These are phyloP conservation scores for Rhagoletis pomonella DNA, from an alignment of 1,140 invertebrate species.

Conservation along the genomic window DNA sequence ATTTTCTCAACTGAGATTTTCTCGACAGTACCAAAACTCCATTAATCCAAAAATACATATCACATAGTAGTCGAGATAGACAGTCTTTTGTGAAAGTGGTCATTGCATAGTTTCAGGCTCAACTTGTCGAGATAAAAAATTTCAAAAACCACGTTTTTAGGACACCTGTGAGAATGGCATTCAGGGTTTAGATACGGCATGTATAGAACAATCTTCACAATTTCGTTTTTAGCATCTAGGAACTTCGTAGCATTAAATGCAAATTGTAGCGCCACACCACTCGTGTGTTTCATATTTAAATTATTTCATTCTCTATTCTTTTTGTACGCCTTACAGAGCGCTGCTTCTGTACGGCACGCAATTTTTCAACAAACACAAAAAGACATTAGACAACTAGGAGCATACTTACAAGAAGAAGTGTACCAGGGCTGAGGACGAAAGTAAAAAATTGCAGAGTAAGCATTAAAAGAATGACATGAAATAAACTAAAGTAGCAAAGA, in stretches of 20 bases:
- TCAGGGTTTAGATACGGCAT: too few relatives aligned
- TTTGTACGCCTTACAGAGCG: background rate
- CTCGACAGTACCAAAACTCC: too few relatives aligned
- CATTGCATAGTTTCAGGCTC: too few relatives aligned
- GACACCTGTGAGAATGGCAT: too few relatives aligned
- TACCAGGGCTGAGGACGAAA: background rate
- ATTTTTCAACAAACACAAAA: conserved; percentile 44
- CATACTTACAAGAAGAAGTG: background rate
- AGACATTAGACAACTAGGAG: background rate
- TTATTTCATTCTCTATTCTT: conserved; percentile 5
- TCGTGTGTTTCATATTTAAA: conserved; percentile 20
- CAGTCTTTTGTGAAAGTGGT: too few relatives aligned
- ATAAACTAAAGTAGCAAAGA: conserved; percentile 41
- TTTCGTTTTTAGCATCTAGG: too few relatives aligned
- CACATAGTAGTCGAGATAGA: too few relatives aligned
- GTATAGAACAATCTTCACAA: too few relatives aligned
- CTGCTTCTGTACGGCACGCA: background rate
- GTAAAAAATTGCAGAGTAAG: background rate
- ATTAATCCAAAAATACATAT: too few relatives aligned
- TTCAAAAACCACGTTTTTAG: too few relatives aligned
- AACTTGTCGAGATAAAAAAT: too few relatives aligned
- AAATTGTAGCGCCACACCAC: background rate
- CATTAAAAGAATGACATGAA: conserved; percentile 31
- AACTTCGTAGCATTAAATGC: background rate
- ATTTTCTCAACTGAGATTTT: too few relatives aligned